Evolutionary conservation across 2,797 vertebrate species (phyloP).

Genomic region (Acestrorhynchus altus): DNA sequence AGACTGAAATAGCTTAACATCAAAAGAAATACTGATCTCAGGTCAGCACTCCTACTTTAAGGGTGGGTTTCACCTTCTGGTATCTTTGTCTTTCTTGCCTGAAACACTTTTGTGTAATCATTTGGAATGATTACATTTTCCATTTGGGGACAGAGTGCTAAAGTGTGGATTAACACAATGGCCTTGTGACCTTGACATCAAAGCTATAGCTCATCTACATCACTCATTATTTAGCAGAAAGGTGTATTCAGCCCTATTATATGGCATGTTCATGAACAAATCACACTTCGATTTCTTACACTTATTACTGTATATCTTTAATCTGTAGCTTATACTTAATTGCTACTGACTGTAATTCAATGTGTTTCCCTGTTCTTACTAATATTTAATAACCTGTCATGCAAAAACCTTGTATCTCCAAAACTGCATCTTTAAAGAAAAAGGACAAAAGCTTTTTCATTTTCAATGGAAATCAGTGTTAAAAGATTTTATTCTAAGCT

Average conservation of each 20-base stretch:
- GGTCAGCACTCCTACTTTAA: slow-evolving; percentile 46
- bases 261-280: background rate
- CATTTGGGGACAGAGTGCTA: background rate
- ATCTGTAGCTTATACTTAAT: background rate
- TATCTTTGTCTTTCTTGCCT: slow-evolving; percentile 28
- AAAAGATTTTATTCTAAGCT: too few species aligned
- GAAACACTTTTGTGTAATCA: slow-evolving; percentile 18
- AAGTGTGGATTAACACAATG: background rate
- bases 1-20: slow-evolving; percentile 9
- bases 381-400: background rate
- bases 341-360: background rate
- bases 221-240: background rate
- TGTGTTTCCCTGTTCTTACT: background rate
- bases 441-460: too few species aligned
- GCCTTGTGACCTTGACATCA: background rate
- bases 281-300: background rate
- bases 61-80: slow-evolving; percentile 20
- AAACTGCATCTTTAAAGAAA: too few species aligned
- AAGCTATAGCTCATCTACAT: background rate
- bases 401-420: too few species aligned
- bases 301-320: background rate
- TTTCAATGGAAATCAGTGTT: too few species aligned
- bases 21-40: slow-evolving; percentile 38
- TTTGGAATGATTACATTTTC: background rate
- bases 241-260: background rate